Evolutionary conservation across 2,113 vertebrate species (phyloP).

Genomic region (Otus sunia): DNA sequence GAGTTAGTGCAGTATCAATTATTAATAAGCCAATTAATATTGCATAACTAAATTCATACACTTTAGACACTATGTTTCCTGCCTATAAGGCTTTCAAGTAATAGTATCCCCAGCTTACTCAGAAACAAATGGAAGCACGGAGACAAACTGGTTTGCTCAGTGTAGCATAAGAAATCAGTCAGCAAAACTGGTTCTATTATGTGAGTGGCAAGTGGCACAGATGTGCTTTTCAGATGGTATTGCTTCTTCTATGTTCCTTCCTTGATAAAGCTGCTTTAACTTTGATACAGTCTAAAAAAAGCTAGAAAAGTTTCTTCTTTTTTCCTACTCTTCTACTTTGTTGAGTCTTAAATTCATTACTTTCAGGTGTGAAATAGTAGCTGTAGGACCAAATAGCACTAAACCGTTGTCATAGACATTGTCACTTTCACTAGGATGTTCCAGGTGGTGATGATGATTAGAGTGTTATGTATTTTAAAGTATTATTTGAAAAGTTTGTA

Average conservation of each 20-base stretch:
- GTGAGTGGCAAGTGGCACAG: not conserved
- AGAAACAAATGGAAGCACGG: not conserved
- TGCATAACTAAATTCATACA: not conserved
- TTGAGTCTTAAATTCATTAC: not conserved
- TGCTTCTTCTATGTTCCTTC: not conserved
- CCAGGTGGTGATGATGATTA: not conserved
- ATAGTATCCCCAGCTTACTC: not conserved
- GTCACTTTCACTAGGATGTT: not conserved
- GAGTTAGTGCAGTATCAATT: not conserved
- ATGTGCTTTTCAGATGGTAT: not conserved
- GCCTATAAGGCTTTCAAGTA: not conserved
- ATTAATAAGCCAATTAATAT: conserved; percentile 7
- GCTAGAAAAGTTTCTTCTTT: not conserved
- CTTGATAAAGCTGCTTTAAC: not conserved
- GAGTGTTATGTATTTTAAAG: not conserved
- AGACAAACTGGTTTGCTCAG: not conserved
- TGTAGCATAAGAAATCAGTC: not conserved
- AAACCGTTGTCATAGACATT: not conserved
- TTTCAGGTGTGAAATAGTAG: not conserved
- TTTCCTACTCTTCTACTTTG: not conserved
- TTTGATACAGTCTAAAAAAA: not conserved
- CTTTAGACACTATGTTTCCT: not conserved
- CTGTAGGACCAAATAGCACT: not conserved
- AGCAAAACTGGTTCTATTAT: not conserved
- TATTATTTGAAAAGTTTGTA: not conserved